Conservation (phyloP, 1,140 invertebrate species). For the Liolophura sinensis region DNA sequence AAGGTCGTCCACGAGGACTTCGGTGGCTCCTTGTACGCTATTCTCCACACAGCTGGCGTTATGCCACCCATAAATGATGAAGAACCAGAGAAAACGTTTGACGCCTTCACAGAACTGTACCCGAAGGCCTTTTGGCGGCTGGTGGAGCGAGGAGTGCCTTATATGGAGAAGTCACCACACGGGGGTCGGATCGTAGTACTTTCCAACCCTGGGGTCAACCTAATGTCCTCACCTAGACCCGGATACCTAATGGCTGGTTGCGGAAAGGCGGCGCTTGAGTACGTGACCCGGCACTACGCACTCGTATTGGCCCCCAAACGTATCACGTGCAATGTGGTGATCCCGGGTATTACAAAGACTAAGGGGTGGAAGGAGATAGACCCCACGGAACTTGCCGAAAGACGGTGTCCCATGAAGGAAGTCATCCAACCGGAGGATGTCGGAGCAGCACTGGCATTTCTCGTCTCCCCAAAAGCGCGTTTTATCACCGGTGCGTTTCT, state of each 20-base stretch:
- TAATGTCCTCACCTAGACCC: too few species aligned
- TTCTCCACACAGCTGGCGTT: too few species aligned
- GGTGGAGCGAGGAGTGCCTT: neutral
- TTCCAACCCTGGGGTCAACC: constrained; percentile 2
- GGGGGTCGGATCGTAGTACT: neutral
- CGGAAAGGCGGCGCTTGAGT: neutral
- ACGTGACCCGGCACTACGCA: constrained; percentile 6
- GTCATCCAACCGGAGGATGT: neutral
- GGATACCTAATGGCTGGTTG: constrained; percentile 3
- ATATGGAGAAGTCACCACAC: constrained; percentile 1
- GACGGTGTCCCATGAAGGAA: neutral
- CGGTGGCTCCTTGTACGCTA: too few species aligned
- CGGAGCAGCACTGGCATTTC: neutral
- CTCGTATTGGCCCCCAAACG: neutral
- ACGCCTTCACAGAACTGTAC: constrained; percentile 1
- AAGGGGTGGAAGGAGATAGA: neutral
- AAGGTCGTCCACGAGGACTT: too few species aligned
- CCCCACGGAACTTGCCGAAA: neutral
- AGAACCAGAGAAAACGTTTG: neutral
- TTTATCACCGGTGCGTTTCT: constrained; percentile 6
- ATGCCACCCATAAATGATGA: too few species aligned
- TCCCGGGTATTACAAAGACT: constrained; percentile 3
- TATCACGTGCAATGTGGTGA: constrained; percentile 4
- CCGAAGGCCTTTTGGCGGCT: constrained; percentile 3
- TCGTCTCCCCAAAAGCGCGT: neutral